phyloP scores from a whole-genome alignment of 2,888 invertebrate species.

The Halictus ligatus region DNA sequence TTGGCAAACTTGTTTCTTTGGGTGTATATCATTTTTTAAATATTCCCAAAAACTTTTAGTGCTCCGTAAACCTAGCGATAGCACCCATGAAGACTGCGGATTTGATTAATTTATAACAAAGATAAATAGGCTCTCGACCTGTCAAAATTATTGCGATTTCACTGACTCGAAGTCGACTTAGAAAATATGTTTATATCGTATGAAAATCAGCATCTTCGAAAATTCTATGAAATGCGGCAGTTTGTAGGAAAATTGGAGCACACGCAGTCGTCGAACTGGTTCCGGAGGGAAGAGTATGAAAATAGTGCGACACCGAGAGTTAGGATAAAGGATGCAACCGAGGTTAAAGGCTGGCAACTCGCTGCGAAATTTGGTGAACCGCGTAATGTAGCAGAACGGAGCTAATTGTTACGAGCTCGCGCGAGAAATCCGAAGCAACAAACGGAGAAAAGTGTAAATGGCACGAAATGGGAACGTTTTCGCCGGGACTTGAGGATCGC shows the following conservation, averaged over 20 bases:
- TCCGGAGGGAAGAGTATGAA: background rate
- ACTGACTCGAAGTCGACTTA: too few species aligned
- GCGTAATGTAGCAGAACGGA: slow-evolving; percentile 67
- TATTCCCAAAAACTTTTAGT: too few species aligned
- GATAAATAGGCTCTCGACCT: too few species aligned
- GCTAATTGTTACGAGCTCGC: slow-evolving; percentile 50
- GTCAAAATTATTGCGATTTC: too few species aligned
- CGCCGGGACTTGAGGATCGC: slow-evolving; percentile 58
- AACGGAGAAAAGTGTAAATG: slow-evolving; percentile 57
- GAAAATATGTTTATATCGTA: too few species aligned
- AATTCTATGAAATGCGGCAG: too few species aligned
- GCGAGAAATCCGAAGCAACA: slow-evolving; percentile 37
- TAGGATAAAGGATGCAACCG: background rate
- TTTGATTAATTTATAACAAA: too few species aligned
- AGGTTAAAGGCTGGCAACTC: background rate
- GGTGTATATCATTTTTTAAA: too few species aligned
- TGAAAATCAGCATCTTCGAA: too few species aligned
- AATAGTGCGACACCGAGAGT: background rate
- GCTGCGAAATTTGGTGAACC: slow-evolving; percentile 8
- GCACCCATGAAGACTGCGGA: too few species aligned
- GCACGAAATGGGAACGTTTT: slow-evolving; percentile 58
- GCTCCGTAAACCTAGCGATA: too few species aligned
- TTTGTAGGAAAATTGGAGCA: background rate
- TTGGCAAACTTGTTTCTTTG: too few species aligned
- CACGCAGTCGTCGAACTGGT: background rate